phyloP scores from a whole-genome alignment of 2,888 invertebrate species.

The Rhaphigaster nebulosa region DNA sequence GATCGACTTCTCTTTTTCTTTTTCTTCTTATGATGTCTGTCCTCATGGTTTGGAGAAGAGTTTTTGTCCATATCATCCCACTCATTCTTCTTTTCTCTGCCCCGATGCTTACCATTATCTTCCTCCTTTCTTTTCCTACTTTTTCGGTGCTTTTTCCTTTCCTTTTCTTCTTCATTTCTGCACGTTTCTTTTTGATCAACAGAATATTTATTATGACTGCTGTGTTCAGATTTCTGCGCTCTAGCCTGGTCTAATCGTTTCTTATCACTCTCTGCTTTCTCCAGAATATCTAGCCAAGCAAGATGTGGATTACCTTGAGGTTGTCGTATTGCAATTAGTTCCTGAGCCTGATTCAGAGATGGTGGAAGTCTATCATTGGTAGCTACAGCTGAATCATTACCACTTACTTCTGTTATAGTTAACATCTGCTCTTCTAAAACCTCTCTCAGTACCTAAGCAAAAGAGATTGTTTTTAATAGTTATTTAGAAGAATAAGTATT shows the following conservation, averaged over 20 bases:
- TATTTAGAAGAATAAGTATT: too few relatives aligned
- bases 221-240: background rate
- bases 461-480: background rate
- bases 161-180: background rate
- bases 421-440: slow-evolving; percentile 62
- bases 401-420: slow-evolving; percentile 13
- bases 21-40: slow-evolving; percentile 34
- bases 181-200: background rate
- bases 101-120: background rate
- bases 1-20: slow-evolving; percentile 28
- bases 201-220: background rate
- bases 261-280: background rate
- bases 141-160: background rate
- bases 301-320: slow-evolving; percentile 51
- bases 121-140: slow-evolving; percentile 3
- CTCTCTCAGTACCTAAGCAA: slow-evolving; percentile 59
- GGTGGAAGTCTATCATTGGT: background rate
- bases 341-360: background rate
- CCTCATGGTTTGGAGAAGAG: background rate
- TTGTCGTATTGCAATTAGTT: slow-evolving; percentile 16
- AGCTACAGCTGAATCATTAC: background rate
- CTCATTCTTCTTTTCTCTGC: background rate
- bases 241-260: background rate
- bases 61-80: background rate
- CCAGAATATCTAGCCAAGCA: slow-evolving; percentile 51